Base-by-base conservation (phyloP, 1,140 invertebrate genomes). In the Oryctes rhinoceros region DNA sequence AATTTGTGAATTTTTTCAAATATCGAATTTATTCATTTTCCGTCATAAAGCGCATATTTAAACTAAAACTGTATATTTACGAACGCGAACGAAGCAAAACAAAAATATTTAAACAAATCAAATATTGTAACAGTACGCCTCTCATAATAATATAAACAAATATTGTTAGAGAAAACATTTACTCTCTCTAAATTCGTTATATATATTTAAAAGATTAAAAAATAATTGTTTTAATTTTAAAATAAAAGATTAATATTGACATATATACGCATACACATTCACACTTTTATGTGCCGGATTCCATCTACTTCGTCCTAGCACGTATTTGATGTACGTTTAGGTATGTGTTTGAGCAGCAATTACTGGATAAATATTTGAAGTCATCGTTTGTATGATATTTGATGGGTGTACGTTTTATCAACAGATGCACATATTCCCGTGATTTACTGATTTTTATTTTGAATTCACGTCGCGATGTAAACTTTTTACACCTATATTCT, bases 181-280 rank as follows among this genome's bases (percentile, higher is more conserved):
- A 48, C 75, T n/a, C 47, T 48, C 47, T 76, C 75, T 76, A 76
- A 76, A 44, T 76, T 76, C 37, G 47, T 76, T 76, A 76, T 76
- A 76, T 76, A 76, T 76, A 76, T 44, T 76, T 76, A 76, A 76
- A 76, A 76, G 75, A 76, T 76, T 76, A 76, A 76, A 76, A 76
- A 76, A 76, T 76, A 76, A 76, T 76, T 76, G 75, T 76, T 76
- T 76, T 76, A 76, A 76, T 76, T 76, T 76, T 76, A 76, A 76
- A 76, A 76, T 76, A 76, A 44, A 76, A 76, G 75, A 76, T 76
- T 76, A 76, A 76, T 76, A 76, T 76, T 76, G 75, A 76, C 75
- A 76, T 49, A 76, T 48, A 18, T 5, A 47, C 37, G 2, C 65
- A 35, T 20, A 30, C 24, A 71, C 35, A 37, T 0, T 4, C 24